Conservation (phyloP, 2,797 vertebrate genomes). For the Silurus lanzhouensis region DNA sequence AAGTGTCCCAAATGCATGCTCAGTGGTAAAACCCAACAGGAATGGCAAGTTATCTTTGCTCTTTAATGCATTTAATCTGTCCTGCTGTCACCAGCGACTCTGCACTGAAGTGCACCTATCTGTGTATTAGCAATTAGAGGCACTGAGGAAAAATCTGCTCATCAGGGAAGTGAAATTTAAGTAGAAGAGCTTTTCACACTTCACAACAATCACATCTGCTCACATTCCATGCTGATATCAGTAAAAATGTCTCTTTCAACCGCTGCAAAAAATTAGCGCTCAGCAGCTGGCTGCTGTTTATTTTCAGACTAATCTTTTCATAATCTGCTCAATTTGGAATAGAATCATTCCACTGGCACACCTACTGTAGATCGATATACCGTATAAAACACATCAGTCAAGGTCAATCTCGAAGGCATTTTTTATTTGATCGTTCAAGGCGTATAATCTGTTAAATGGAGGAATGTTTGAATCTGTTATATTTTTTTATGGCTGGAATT, state of each 20-base stretch:
- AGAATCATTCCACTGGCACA: not conserved
- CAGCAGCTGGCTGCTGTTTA: constrained; percentile 7
- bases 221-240: constrained; percentile 5
- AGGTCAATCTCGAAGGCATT: not conserved
- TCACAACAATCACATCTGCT: constrained; percentile 33
- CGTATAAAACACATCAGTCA: not conserved
- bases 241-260: not conserved
- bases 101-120: not conserved
- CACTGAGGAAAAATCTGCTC: constrained; percentile 16
- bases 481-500: not conserved
- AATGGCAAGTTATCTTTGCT: constrained; percentile 5
- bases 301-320: constrained; percentile 5
- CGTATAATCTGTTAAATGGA: not conserved
- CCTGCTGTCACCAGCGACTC: not conserved
- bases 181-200: constrained; percentile 12
- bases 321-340: not conserved
- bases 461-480: not conserved
- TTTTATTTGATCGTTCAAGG: not conserved
- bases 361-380: no score
- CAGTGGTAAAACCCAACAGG: not conserved
- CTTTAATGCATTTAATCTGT: not conserved
- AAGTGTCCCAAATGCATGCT: not conserved
- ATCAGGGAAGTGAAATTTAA: constrained; percentile 19
- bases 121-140: not conserved
- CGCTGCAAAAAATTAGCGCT: not conserved